phyloP scores from a whole-genome alignment of 2,888 invertebrate genomes.

The Syrphus vitripennis region DNA sequence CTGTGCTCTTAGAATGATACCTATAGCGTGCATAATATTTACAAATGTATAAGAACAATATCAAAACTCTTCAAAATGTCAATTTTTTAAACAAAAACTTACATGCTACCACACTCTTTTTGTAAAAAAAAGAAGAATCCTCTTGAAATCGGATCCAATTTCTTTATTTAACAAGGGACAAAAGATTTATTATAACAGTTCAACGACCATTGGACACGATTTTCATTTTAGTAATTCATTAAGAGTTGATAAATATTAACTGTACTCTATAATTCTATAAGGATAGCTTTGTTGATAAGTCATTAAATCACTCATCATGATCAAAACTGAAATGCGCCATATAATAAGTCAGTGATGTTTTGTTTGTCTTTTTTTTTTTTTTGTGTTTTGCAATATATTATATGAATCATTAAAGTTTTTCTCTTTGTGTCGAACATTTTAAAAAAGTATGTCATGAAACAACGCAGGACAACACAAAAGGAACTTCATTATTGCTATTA shows the following conservation, averaged over 20 bases:
- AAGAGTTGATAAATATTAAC: conserved; percentile 50
- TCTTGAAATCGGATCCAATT: conserved; percentile 11
- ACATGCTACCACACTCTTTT: conserved; percentile 20
- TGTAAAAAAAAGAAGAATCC: background rate
- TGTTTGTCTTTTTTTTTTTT: background rate
- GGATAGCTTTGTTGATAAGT: conserved; percentile 52
- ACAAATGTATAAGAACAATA: background rate
- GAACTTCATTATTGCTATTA: conserved; percentile 13
- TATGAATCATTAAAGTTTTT: background rate
- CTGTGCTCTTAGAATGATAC: conserved; percentile 2
- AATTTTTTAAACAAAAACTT: conserved; percentile 27
- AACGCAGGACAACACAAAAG: background rate
- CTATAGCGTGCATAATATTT: conserved; percentile 51
- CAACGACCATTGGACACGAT: conserved; percentile 60
- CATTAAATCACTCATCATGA: conserved; percentile 33
- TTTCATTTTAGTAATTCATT: conserved; percentile 50
- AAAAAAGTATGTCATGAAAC: background rate
- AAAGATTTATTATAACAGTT: conserved; percentile 50
- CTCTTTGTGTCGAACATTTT: background rate
- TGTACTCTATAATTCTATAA: conserved; percentile 38
- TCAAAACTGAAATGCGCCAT: conserved; percentile 26
- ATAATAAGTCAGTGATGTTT: conserved; percentile 16
- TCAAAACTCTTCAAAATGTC: conserved; percentile 34
- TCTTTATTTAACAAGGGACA: conserved; percentile 20
- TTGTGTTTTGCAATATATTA: background rate